Base-by-base conservation (phyloP, 1,140 invertebrate species). In the Brachionus asplanchnoidis region DNA sequence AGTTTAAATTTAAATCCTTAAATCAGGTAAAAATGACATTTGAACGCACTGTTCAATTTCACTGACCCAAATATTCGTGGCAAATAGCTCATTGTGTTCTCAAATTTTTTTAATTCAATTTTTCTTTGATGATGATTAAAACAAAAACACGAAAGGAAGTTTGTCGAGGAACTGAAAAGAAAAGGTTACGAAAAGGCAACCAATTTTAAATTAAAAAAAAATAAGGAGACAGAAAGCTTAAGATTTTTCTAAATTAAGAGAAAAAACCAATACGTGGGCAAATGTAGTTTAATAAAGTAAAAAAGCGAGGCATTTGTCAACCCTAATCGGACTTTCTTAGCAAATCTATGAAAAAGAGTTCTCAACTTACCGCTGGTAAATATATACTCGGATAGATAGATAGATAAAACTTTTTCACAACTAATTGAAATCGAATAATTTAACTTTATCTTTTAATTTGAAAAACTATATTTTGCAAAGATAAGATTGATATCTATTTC, bases 1-100 rank as follows among this genome's bases (percentile, higher is more conserved):
- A 68, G 26, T 32, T 68, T 68, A 32, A 68, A 14, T 68, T 68
- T 68, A 68, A 68, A 68, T 68, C 66, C 66, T 68, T 17, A 68
- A 68, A 68, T 68, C 26, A 68, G 66, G 66, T 32, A 60, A 60
- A 60, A 20, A 60, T 20, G 53, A 60, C 53, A 60, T 60, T 60
- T 60, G 53, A 60, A 60, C 53, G 53, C 53, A 60, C 53, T 60
- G 53, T 26, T 20, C n/a, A 60, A 60, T 17, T 28, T 32, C 5
- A 40, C 26, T 68, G 66, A 68, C 66, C 66, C 66, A 68, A 28
- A 68, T 68, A 40, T 32, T 68, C 8, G 14, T 28, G 14, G 5
- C 32, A 2, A 68, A 68, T 8, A 17, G 8, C 20, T 60, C 9
- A 60, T 60, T 60, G 5, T 60, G 20, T 20, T 23, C 53, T 8